Conservation (phyloP, 2,113 vertebrate genomes). For the Ceyx melanurus region DNA sequence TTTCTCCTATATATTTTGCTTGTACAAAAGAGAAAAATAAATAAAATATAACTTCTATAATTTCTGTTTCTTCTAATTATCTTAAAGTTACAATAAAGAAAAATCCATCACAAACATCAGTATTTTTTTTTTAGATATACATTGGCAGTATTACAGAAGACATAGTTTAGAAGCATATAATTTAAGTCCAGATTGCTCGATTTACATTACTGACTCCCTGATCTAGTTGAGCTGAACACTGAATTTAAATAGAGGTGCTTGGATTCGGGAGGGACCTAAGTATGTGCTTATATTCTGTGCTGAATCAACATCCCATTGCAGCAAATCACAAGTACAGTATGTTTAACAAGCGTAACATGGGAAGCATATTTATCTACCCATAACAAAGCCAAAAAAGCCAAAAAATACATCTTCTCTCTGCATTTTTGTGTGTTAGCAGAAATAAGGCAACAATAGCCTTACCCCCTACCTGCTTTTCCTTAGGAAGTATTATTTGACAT, state of each 20-base stretch:
- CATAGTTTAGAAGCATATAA: background rate
- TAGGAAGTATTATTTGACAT: slow-evolving; percentile 59
- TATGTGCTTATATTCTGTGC: background rate
- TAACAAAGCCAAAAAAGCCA: slow-evolving; percentile 44
- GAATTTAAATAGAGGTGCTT: slow-evolving; percentile 14
- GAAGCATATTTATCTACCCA: slow-evolving; percentile 62
- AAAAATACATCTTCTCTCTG: background rate
- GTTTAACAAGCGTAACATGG: slow-evolving; percentile 60
- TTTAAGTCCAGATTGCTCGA: slow-evolving; percentile 10
- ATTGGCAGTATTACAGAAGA: background rate
- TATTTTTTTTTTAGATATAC: background rate
- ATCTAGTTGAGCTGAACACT: background rate
- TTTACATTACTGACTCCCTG: slow-evolving; percentile 13
- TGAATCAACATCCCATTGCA: slow-evolving; percentile 41
- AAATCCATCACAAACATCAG: slow-evolving; percentile 22
- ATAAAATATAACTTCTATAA: slow-evolving; percentile 2
- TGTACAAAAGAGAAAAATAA: background rate
- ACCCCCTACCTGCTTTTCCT: slow-evolving; percentile 14
- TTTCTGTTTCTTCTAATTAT: slow-evolving; percentile 7
- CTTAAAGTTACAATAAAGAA: background rate
- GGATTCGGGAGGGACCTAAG: slow-evolving; percentile 16
- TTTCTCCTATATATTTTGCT: background rate
- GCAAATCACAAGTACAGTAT: slow-evolving; percentile 57
- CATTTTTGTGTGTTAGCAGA: slow-evolving; percentile 41
- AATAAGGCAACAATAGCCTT: slow-evolving; percentile 26